Evolutionary conservation across 2,113 vertebrate species (phyloP), one percentile per base, ranked within the genome.

Genomic region (Oryzias melastigma): DNA sequence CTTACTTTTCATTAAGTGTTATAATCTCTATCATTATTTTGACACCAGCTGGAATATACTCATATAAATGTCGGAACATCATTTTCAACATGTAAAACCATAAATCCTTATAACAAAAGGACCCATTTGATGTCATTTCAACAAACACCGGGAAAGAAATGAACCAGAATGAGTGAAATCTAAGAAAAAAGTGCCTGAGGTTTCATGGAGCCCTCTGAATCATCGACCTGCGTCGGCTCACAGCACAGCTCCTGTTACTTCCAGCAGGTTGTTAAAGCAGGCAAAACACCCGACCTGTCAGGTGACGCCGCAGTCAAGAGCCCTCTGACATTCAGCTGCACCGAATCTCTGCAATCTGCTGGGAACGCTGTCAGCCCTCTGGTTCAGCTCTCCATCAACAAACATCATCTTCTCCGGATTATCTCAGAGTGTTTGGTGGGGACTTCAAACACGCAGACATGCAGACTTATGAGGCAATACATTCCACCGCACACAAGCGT

Each of bases 401-500:
- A 62, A 74, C 56, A 65, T 59, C 64, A 6, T 49, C 64, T 63
- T 61, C 48, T 52, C 46, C 58, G 29, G 40, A 63, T 41, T 25
- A 48, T 49, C n/a, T 62, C 54, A 2, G 4, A 75, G 52, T 71
- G 45, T 55, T 45, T 60, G 8, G 43, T 58, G 52, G 41, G 13
- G 52, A 66, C 53, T 14, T 15, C 41, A 20, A 16, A 27, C 16
- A 47, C n/a, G 44, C 45, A 17, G 24, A 66, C 41, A 65, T 58
- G 43, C 47, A 5, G 55, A 22, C 59, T 19, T 62, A 85, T 71
- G 60, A 60, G 48, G 17, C 51, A 75, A 65, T 51, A 48, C 66
- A 59, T 62, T 35, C 63, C 68, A 58, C 73, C 27, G 41, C 58
- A 65, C 62, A 46, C 43, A 62, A 18, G 52, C 52, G 68, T 58